Evolutionary conservation across 2,888 invertebrate genomes (phyloP).

Genomic region (Ernsta delagoae): DNA sequence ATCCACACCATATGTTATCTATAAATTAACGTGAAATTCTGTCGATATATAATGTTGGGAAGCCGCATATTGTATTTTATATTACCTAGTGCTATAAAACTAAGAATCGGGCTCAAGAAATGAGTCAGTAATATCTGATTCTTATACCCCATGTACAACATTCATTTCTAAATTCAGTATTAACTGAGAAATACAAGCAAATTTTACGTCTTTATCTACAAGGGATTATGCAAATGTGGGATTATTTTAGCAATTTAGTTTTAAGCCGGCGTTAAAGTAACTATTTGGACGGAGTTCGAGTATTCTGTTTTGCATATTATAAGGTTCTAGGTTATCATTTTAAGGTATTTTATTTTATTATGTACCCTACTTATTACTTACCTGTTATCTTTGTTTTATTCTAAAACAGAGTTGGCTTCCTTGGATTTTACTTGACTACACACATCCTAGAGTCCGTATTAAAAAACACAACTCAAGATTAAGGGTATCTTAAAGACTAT

Average conservation of each 20-base stretch:
- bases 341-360: too few relatives aligned
- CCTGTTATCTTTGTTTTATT: too few relatives aligned
- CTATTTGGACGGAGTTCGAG: not conserved
- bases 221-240: slow-evolving; percentile 5
- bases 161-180: not conserved
- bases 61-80: too few relatives aligned
- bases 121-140: not conserved
- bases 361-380: too few relatives aligned
- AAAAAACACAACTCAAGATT: too few relatives aligned
- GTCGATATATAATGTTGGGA: too few relatives aligned
- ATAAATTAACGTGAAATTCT: not conserved
- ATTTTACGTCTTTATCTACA: slow-evolving; percentile 20
- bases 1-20: too few relatives aligned
- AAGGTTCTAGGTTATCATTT: too few relatives aligned
- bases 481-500: too few relatives aligned
- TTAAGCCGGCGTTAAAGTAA: not conserved
- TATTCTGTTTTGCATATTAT: not conserved
- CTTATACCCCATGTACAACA: not conserved
- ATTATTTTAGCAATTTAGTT: not conserved
- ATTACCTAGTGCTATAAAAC: not conserved
- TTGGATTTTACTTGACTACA: too few relatives aligned
- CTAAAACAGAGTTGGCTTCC: too few relatives aligned
- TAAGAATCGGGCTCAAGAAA: not conserved
- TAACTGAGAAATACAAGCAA: not conserved
- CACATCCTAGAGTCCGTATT: too few relatives aligned